Evolutionary conservation across 2,888 invertebrate species (phyloP).

Genomic region (Siphlonurus alternatus): DNA sequence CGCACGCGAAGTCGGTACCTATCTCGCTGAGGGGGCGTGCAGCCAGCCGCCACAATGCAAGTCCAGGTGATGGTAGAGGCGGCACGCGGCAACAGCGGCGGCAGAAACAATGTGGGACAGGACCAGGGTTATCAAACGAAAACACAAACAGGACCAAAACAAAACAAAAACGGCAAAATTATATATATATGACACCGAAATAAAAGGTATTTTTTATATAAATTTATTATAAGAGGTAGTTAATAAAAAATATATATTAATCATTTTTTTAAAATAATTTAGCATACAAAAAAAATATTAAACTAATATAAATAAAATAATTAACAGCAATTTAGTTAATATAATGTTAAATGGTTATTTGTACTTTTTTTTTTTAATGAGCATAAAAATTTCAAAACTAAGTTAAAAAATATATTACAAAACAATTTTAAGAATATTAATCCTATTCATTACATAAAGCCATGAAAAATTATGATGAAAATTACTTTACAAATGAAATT

Average conservation of each 20-base stretch:
- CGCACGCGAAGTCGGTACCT: conserved; percentile 91
- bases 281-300: background rate
- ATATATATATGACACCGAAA: conserved; percentile 12
- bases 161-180: conserved; percentile 11
- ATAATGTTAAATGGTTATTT: too few relatives aligned
- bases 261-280: background rate
- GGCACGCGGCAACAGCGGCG: conserved; percentile 18
- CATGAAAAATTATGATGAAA: too few relatives aligned
- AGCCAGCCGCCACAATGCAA: background rate
- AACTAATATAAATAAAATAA: background rate
- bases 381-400: background rate
- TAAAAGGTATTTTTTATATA: conserved; percentile 9
- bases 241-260: too few relatives aligned
- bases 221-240: conserved; percentile 11
- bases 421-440: too few relatives aligned
- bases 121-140: conserved; percentile 22
- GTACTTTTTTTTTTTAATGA: too few relatives aligned
- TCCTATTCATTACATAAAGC: too few relatives aligned
- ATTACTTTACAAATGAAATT: too few relatives aligned
- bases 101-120: conserved; percentile 19
- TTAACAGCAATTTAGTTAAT: background rate
- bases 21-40: conserved; percentile 60
- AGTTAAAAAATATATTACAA: too few relatives aligned
- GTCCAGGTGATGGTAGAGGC: conserved; percentile 13
- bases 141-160: conserved; percentile 9